phyloP scores from a whole-genome alignment of 2,888 invertebrate species.

The Cosmorhoe ocellata region DNA sequence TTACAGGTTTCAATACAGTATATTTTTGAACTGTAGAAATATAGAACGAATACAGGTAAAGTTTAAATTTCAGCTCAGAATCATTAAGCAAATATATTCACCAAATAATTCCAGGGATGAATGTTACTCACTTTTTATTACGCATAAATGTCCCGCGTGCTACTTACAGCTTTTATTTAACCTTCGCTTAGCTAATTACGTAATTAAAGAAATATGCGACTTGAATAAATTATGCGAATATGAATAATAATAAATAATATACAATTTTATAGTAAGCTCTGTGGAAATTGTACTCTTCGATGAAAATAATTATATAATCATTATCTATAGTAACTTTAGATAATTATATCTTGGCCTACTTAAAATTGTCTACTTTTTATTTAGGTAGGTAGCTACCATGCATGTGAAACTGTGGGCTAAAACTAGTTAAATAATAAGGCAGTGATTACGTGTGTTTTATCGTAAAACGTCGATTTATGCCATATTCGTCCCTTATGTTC shows the following conservation, averaged over 20 bases:
- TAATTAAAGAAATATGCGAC: not conserved
- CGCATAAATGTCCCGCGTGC: constrained; percentile 31
- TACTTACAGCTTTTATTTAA: constrained; percentile 26
- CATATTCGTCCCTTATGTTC: too few species aligned
- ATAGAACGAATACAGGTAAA: not conserved
- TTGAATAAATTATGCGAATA: not conserved
- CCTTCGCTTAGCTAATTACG: constrained; percentile 18
- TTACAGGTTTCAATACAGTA: too few species aligned
- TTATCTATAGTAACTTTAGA: too few species aligned
- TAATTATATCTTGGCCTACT: too few species aligned
- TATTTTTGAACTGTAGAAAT: too few species aligned
- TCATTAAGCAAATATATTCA: constrained; percentile 18
- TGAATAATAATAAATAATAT: not conserved
- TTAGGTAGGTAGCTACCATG: too few species aligned
- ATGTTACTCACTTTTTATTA: constrained; percentile 32
- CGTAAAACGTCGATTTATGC: too few species aligned
- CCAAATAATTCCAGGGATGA: constrained; percentile 26
- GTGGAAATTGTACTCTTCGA: not conserved
- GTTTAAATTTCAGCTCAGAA: constrained; percentile 13
- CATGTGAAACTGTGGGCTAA: too few species aligned
- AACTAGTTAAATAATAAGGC: too few species aligned
- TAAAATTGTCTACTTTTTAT: too few species aligned
- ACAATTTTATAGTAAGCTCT: not conserved
- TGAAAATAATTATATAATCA: too few species aligned
- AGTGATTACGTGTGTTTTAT: too few species aligned